These are phyloP conservation scores for Prenolepis imparis DNA, from an alignment of 2,888 invertebrate species.

Conservation along the genomic window DNA sequence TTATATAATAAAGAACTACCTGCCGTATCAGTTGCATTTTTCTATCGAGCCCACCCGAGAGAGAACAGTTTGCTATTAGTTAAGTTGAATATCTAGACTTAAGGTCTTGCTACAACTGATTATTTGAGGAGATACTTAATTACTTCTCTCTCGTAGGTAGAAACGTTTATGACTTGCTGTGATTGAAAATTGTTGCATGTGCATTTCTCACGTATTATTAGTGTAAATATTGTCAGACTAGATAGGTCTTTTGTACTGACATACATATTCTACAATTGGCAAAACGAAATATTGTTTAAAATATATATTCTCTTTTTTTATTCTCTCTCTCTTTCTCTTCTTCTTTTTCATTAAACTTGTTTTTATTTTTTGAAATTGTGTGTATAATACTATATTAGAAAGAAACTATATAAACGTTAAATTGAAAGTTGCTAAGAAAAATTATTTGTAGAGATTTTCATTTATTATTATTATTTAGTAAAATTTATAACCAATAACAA, in stretches of 20 bases:
- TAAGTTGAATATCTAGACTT: slow-evolving; percentile 27
- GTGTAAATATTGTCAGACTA: neutral
- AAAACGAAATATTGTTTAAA: neutral
- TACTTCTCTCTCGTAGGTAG: slow-evolving; percentile 5
- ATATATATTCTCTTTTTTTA: neutral
- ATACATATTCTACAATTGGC: neutral
- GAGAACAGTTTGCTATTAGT: slow-evolving; percentile 33
- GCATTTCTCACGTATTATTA: slow-evolving; percentile 20
- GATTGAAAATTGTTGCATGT: neutral
- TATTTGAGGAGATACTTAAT: slow-evolving; percentile 5
- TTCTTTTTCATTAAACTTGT: no score
- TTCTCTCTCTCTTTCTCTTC: no score
- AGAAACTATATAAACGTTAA: no score
- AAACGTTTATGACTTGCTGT: slow-evolving; percentile 8
- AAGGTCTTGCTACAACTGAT: slow-evolving; percentile 29
- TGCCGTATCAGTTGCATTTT: slow-evolving; percentile 55
- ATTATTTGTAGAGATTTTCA: no score
- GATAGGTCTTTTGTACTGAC: neutral
- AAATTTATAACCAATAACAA: no score
- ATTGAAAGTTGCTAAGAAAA: no score
- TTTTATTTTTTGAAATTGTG: no score
- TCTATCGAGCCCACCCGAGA: slow-evolving; percentile 1
- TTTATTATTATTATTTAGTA: no score
- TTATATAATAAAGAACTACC: slow-evolving; percentile 38
- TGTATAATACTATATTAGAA: no score